These are phyloP conservation scores for Gobionotothen gibberifrons DNA, from an alignment of 2,797 vertebrate species.

Conservation along the genomic window DNA sequence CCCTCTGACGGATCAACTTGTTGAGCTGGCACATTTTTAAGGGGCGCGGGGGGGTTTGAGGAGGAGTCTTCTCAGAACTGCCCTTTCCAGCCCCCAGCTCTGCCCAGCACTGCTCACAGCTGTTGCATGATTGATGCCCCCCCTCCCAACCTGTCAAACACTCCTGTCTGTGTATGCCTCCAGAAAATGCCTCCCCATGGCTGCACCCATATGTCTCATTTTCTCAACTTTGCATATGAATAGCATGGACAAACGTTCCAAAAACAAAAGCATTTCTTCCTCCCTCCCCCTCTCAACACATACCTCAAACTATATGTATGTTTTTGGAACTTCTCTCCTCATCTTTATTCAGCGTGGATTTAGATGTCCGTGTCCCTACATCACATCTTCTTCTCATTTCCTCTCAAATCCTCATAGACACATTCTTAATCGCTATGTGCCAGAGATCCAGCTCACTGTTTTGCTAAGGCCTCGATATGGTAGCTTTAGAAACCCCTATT, in stretches of 20 bases:
- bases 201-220: conserved; percentile 38
- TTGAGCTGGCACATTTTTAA: conserved; percentile 71
- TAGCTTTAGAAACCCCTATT: conserved; percentile 75
- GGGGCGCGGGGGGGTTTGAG: conserved; percentile 13
- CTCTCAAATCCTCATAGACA: conserved; percentile 69
- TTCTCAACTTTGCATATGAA: conserved; percentile 68
- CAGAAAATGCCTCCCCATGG: conserved; percentile 38
- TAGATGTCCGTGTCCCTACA: conserved; percentile 62
- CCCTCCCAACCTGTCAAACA: conserved; percentile 69
- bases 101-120: conserved; percentile 63
- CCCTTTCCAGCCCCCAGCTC: conserved; percentile 52
- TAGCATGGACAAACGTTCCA: conserved; percentile 38
- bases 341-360: conserved; percentile 71
- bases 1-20: conserved; percentile 56
- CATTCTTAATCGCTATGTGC: conserved; percentile 72
- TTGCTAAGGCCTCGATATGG: conserved; percentile 75
- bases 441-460: conserved; percentile 78
- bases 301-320: conserved; percentile 43
- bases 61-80: conserved; percentile 50
- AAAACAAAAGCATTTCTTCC: conserved; percentile 35
- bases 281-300: conserved; percentile 32
- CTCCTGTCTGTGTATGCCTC: conserved; percentile 42
- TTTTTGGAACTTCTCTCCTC: conserved; percentile 53
- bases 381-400: conserved; percentile 74
- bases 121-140: conserved; percentile 79